Evolutionary conservation across 1,140 invertebrate genomes (phyloP).

Genomic region (Steinernema khuongi): DNA sequence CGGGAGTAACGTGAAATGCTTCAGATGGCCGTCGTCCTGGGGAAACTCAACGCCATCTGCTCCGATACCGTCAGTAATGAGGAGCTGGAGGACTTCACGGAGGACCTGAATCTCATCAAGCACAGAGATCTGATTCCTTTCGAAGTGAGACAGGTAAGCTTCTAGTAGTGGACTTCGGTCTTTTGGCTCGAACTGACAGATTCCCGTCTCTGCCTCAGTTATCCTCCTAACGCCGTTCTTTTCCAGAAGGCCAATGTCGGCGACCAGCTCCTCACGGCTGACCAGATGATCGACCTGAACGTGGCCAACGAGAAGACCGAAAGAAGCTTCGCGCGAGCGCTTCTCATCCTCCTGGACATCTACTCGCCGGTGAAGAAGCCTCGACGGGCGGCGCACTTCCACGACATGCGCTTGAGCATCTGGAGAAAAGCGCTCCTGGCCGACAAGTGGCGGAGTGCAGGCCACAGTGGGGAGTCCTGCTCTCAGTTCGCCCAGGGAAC

Average conservation of each 20-base stretch:
- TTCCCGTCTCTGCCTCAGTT: no score
- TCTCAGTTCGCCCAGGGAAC: no score
- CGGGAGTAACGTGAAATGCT: not conserved
- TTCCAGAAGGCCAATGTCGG: not conserved
- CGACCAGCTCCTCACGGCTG: not conserved
- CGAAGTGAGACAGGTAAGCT: not conserved
- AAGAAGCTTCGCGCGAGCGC: not conserved
- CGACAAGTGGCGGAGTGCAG: not conserved
- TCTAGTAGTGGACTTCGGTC: not conserved
- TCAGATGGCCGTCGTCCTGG: not conserved
- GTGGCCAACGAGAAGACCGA: not conserved
- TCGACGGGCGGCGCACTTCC: not conserved
- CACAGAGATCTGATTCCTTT: not conserved
- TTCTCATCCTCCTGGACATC: not conserved
- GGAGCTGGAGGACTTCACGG: not conserved
- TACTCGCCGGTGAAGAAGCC: not conserved
- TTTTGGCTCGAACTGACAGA: no score
- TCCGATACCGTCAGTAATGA: not conserved
- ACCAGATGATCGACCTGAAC: not conserved
- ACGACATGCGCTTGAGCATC: not conserved
- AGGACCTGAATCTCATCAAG: not conserved
- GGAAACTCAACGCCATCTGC: not conserved
- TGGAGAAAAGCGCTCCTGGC: not conserved
- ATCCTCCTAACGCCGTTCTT: not conserved
- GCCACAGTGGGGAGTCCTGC: not conserved